Percentiles rank a stretch among this genome's conserved stretches.
Conservation (phyloP, 1,140 invertebrate genomes). For the Whitmania pigra region DNA sequence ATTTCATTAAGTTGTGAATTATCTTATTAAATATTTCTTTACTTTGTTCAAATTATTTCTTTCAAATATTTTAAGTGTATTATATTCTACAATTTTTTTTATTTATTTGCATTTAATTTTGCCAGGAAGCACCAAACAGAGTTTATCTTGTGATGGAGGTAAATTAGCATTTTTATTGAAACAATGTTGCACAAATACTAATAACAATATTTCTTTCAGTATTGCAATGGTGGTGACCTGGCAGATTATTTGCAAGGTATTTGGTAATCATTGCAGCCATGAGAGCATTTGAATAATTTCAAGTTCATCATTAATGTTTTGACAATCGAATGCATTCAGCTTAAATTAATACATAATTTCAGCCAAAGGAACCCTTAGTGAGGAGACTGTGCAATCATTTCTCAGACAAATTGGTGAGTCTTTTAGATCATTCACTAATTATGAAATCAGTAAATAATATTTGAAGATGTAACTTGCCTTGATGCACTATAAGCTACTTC, state of each 20-base stretch:
- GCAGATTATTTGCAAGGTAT: constrained; percentile 86
- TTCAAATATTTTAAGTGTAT: neutral
- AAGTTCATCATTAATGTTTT: neutral
- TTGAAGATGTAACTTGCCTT: no score
- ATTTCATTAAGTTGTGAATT: neutral
- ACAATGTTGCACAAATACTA: neutral
- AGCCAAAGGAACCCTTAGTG: constrained; percentile 82
- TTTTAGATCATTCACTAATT: neutral
- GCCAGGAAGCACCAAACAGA: constrained; percentile 70
- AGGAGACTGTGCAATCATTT: constrained; percentile 90
- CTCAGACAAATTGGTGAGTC: constrained; percentile 72
- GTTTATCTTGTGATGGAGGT: constrained; percentile 95
- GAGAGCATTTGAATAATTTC: no score
- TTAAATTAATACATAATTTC: constrained; percentile 9
- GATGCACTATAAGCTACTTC: no score
- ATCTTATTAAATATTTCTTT: neutral
- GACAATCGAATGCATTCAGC: neutral
- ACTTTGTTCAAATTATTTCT: neutral
- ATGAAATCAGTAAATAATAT: neutral
- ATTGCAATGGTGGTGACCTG: constrained; percentile 96
- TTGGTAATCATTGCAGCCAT: constrained; percentile 26
- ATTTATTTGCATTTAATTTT: constrained; percentile 31
- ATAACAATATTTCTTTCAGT: constrained; percentile 48
- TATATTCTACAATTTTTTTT: neutral
- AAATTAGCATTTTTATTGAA: constrained; percentile 15